phyloP scores from a whole-genome alignment of 2,888 invertebrate species.

The Neoaliturus tenellus region DNA sequence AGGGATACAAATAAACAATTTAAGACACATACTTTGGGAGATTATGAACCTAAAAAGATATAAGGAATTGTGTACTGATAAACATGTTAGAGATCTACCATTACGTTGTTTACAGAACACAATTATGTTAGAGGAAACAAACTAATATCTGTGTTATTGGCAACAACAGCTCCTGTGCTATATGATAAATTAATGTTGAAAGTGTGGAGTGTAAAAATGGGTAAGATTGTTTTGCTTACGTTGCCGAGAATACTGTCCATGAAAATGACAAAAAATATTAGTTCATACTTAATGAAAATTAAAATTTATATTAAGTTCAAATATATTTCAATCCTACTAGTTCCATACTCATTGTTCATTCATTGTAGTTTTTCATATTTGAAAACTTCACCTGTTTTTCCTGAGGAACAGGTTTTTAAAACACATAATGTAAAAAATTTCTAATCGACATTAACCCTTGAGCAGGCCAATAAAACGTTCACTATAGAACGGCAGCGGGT shows the following conservation, averaged over 20 bases:
- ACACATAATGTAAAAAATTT: too few relatives aligned
- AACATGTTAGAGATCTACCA: too few relatives aligned
- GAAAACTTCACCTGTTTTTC: too few relatives aligned
- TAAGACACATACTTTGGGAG: background rate
- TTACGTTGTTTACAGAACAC: background rate
- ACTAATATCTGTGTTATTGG: background rate
- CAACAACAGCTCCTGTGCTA: background rate
- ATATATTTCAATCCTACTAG: background rate
- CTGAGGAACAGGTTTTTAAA: too few relatives aligned
- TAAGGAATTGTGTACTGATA: too few relatives aligned
- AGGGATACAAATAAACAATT: background rate
- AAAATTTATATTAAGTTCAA: background rate
- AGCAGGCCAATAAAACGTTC: too few relatives aligned
- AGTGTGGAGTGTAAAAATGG: background rate
- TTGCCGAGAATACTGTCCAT: slow-evolving; percentile 35
- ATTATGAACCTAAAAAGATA: background rate
- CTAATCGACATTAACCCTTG: too few relatives aligned
- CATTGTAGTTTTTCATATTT: too few relatives aligned
- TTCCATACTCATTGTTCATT: too few relatives aligned
- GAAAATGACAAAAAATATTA: slow-evolving; percentile 36
- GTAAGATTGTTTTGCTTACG: slow-evolving; percentile 13
- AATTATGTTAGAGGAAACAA: background rate
- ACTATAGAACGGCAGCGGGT: too few relatives aligned
- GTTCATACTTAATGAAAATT: background rate
- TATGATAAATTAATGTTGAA: background rate